These are phyloP conservation scores for Aurelia sp. DNA, from an alignment of 30 jellyfish, hydroid and myxozoan genomes.

Conservation along the genomic window DNA sequence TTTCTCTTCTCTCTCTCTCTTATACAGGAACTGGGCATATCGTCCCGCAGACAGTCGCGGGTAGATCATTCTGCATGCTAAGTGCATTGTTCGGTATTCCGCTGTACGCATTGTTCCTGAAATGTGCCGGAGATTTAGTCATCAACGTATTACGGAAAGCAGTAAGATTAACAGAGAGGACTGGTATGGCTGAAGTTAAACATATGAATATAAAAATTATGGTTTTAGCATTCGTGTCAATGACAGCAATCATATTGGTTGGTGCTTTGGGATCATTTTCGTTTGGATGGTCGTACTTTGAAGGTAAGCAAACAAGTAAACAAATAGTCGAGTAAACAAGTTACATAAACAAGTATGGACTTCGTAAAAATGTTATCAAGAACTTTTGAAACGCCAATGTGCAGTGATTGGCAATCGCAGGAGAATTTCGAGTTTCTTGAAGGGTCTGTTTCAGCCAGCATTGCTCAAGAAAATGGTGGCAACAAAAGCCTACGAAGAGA, in stretches of 20 bases:
- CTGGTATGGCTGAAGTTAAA: not conserved
- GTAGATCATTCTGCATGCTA: constrained; percentile 41
- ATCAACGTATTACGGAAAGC: constrained; percentile 16
- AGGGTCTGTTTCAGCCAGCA: no score
- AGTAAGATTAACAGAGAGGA: not conserved
- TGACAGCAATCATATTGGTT: constrained; percentile 2
- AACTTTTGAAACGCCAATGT: no score
- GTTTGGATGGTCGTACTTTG: constrained; percentile 49
- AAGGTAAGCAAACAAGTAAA: constrained; percentile 6
- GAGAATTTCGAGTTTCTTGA: no score
- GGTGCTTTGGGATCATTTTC: constrained; percentile 45
- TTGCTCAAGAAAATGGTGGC: no score
- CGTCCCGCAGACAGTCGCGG: constrained; percentile 48
- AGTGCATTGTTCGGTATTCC: constrained; percentile 59
- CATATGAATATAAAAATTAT: constrained; percentile 22
- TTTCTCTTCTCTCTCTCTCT: no score
- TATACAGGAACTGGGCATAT: constrained; percentile 56
- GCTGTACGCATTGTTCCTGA: constrained; percentile 44
- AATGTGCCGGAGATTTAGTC: constrained; percentile 53
- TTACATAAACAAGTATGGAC: no score
- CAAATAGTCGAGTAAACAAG: no score
- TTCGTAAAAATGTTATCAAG: no score
- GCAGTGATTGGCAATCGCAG: no score
- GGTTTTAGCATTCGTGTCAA: constrained; percentile 24
- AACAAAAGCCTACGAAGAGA: no score